Evolutionary conservation across 2,113 vertebrate species (phyloP).

Genomic region (Callithrix jacchus): DNA sequence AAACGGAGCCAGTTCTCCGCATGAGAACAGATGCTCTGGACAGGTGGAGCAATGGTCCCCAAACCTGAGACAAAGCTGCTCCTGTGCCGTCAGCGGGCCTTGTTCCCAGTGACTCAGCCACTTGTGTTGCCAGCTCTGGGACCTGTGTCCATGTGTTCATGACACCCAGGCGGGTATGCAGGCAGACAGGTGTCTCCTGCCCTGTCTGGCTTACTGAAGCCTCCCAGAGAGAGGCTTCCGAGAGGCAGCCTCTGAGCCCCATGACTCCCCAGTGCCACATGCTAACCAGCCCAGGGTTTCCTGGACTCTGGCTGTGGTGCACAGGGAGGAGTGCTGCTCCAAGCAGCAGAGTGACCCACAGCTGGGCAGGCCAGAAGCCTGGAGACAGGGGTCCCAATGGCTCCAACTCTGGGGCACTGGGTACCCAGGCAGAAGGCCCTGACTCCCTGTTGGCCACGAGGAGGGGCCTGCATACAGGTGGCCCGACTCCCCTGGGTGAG

Average conservation of each 20-base stretch:
- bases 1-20: not conserved
- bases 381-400: not conserved
- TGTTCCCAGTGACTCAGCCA: not conserved
- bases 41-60: not conserved
- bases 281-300: rapidly evolving
- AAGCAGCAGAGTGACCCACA: not conserved
- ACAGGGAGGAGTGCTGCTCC: rapidly evolving
- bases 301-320: not conserved
- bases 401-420: rapidly evolving
- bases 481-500: not conserved
- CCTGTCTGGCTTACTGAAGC: not conserved
- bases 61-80: not conserved
- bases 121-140: not conserved
- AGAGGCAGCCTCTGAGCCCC: not conserved
- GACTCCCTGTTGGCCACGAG: rapidly evolving
- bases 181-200: not conserved
- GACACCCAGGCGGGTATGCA: not conserved
- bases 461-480: not conserved
- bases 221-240: not conserved
- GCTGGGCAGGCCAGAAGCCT: not conserved
- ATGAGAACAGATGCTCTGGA: not conserved
- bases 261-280: rapidly evolving
- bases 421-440: not conserved
- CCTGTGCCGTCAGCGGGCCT: not conserved
- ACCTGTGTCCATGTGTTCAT: rapidly evolving